A percentile compares a stretch with the other conserved stretches of the same genome.
These are phyloP conservation scores for Ursus arctos DNA, from an alignment of 2,113 vertebrate species.

Conservation along the genomic window DNA sequence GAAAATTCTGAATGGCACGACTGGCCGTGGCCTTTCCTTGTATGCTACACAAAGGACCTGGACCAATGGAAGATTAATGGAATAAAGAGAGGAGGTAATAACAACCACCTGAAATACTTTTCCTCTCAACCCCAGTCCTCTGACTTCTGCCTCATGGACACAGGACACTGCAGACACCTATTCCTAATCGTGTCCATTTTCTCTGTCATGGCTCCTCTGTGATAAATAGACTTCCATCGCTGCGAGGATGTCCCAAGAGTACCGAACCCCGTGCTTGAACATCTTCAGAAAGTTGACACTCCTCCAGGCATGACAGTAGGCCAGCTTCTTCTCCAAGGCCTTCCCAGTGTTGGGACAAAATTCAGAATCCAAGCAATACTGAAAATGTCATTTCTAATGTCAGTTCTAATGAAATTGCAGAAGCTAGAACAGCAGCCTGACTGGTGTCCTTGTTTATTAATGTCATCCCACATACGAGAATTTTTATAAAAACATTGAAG, in stretches of 20 bases:
- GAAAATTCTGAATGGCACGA: neutral
- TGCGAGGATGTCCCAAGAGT: neutral
- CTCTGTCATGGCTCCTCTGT: neutral
- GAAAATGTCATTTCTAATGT: neutral
- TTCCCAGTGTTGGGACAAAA: neutral
- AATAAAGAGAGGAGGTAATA: neutral
- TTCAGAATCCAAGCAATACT: neutral
- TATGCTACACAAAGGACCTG: neutral
- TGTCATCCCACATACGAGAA: neutral
- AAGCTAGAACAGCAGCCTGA: neutral
- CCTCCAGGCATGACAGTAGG: neutral
- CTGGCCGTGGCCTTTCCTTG: too few relatives aligned
- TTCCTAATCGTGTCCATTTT: neutral
- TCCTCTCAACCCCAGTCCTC: rapidly evolving
- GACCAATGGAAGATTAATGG: neutral
- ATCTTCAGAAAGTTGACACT: neutral
- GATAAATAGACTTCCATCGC: neutral
- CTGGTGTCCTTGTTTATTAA: neutral
- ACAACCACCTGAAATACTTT: neutral
- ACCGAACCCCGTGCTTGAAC: neutral
- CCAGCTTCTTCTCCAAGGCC: neutral
- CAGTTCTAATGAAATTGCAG: neutral
- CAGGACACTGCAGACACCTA: rapidly evolving
- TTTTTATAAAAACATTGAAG: neutral
- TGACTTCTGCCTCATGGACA: neutral